A percentile compares a stretch with the other conserved stretches of the same genome.
phyloP scores from a whole-genome alignment of 2,888 invertebrate genomes.

The Luperina nickerlii region DNA sequence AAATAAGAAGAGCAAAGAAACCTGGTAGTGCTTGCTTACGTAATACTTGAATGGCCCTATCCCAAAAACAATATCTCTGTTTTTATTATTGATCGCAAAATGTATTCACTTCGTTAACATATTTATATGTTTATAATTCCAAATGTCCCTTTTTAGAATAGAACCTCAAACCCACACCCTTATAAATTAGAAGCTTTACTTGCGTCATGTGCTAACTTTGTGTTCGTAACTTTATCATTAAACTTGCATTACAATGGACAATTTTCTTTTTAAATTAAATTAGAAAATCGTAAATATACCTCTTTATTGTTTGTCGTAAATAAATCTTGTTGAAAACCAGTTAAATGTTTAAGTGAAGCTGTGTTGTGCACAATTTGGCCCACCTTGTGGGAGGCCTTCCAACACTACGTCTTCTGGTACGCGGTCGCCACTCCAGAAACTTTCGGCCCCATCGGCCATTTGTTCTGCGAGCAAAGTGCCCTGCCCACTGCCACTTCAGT shows the following conservation, averaged over 20 bases:
- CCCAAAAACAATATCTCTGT: not conserved
- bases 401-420: no score
- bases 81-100: not conserved
- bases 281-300: conserved; percentile 49
- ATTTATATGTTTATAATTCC: conserved; percentile 2
- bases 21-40: no score
- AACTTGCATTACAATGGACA: conserved; percentile 44
- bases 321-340: conserved; percentile 12
- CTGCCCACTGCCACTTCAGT: no score
- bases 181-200: conserved; percentile 28
- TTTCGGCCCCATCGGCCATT: no score
- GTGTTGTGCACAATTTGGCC: conserved; percentile 3
- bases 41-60: no score
- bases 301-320: conserved; percentile 45
- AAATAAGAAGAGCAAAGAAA: no score
- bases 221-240: conserved; percentile 53
- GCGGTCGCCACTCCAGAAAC: no score
- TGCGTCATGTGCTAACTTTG: conserved; percentile 47
- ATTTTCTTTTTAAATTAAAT: no score
- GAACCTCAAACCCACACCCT: not conserved
- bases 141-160: conserved; percentile 1
- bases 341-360: not conserved
- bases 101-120: not conserved
- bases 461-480: no score
- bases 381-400: no score